A percentile compares a stretch with the other conserved stretches of the same genome.
Conservation (phyloP, 2,888 invertebrate species). For the Drosophila eohydei region DNA sequence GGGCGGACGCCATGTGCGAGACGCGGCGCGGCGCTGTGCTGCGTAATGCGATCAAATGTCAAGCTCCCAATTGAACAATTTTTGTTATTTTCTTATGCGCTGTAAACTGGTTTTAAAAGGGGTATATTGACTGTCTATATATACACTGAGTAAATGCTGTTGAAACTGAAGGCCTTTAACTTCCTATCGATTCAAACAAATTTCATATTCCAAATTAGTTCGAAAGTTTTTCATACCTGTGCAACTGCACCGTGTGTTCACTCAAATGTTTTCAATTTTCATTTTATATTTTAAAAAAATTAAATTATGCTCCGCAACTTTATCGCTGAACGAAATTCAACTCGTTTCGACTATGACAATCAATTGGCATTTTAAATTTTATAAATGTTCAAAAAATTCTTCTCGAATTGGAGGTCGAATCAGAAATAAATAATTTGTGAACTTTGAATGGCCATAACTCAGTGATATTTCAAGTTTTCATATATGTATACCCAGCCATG, state of each 20-base stretch:
- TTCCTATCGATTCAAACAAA: too few species aligned
- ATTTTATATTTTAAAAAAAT: too few species aligned
- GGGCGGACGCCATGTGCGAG: slow-evolving; percentile 46
- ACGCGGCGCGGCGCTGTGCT: not conserved
- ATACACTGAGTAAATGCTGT: not conserved
- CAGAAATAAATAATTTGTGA: not conserved
- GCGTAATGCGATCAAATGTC: slow-evolving; percentile 69
- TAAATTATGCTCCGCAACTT: too few species aligned
- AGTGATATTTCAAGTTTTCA: not conserved
- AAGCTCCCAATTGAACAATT: slow-evolving; percentile 51
- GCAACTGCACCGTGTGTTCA: not conserved
- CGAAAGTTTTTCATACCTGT: too few species aligned
- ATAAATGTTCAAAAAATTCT: not conserved
- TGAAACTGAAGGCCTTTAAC: not conserved
- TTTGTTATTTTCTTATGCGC: slow-evolving; percentile 11
- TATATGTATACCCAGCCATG: not conserved
- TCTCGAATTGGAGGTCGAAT: not conserved
- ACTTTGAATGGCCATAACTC: not conserved
- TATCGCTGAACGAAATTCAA: not conserved
- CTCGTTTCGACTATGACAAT: not conserved
- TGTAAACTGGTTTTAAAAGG: not conserved
- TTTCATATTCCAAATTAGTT: too few species aligned
- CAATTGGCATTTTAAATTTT: not conserved
- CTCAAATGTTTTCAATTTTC: not conserved
- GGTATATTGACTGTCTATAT: not conserved